Conservation (phyloP, 1,140 invertebrate species). For the Drosophila saltans region DNA sequence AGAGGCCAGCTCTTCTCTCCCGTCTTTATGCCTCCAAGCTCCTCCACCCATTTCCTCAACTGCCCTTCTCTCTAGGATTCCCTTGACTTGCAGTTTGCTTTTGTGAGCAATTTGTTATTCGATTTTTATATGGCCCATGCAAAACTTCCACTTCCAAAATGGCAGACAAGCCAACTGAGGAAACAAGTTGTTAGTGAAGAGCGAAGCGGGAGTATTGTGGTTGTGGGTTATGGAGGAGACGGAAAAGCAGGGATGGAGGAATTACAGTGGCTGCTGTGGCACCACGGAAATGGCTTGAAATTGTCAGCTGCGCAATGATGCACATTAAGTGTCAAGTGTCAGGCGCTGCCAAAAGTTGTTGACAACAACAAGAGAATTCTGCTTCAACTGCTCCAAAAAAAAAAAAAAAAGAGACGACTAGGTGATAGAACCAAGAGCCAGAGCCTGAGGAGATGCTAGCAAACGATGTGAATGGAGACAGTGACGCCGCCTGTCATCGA, state of each 20-base stretch:
- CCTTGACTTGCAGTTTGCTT: slow-evolving; percentile 43
- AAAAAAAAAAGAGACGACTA: slow-evolving; percentile 14
- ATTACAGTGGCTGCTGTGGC: slow-evolving; percentile 52
- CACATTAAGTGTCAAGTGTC: slow-evolving; percentile 80
- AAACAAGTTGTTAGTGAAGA: slow-evolving; percentile 21
- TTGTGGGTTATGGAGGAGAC: neutral
- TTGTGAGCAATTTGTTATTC: slow-evolving; percentile 74
- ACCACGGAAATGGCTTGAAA: slow-evolving; percentile 78
- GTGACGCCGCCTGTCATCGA: slow-evolving; percentile 49
- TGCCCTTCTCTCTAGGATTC: neutral
- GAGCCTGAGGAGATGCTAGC: neutral
- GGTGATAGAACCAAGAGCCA: neutral
- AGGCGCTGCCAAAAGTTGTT: slow-evolving; percentile 72
- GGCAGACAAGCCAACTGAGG: slow-evolving; percentile 28
- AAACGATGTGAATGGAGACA: slow-evolving; percentile 24
- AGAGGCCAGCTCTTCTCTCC: slow-evolving; percentile 17
- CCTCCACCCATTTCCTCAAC: slow-evolving; percentile 10
- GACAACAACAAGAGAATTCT: slow-evolving; percentile 58
- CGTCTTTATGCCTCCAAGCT: neutral
- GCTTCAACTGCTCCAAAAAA: neutral
- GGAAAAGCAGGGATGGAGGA: neutral
- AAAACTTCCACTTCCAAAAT: slow-evolving; percentile 60
- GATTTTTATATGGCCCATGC: slow-evolving; percentile 71
- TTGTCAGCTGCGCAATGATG: slow-evolving; percentile 80
- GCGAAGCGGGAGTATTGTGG: slow-evolving; percentile 14